These are phyloP conservation scores for Xiphophorus birchmanni DNA, from an alignment of 2,797 vertebrate genomes.

Conservation along the genomic window DNA sequence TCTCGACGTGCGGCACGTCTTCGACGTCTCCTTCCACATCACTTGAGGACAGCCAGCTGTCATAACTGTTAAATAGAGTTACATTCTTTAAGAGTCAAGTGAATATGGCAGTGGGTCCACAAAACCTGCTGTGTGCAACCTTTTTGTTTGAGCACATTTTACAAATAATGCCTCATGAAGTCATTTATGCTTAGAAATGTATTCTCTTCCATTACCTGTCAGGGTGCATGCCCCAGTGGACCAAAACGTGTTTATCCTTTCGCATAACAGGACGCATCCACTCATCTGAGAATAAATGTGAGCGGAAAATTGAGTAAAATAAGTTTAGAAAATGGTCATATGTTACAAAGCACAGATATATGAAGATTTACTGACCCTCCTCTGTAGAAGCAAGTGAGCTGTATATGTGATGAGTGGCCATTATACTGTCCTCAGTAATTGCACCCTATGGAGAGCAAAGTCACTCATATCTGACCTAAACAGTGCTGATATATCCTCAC, in stretches of 20 bases:
- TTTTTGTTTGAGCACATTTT: not conserved
- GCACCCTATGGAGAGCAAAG: constrained; percentile 81
- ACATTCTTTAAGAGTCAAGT: not conserved
- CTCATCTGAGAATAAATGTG: constrained; percentile 82
- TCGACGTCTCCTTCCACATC: constrained; percentile 91
- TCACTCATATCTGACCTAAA: constrained; percentile 6
- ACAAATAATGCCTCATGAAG: not conserved
- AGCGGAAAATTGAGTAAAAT: not conserved
- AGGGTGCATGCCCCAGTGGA: constrained; percentile 95
- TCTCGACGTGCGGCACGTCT: constrained; percentile 87
- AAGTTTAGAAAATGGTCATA: not conserved
- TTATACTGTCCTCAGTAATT: constrained; percentile 88
- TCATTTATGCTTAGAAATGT: constrained; percentile 1
- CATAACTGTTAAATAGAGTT: constrained; percentile 83
- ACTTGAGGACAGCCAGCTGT: constrained; percentile 89
- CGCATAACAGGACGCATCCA: constrained; percentile 94
- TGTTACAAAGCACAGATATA: not conserved
- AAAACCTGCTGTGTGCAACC: not conserved
- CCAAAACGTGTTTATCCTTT: constrained; percentile 91
- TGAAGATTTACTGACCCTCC: constrained; percentile 81
- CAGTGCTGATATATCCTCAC: not conserved
- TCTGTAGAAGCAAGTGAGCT: constrained; percentile 83
- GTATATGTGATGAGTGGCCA: constrained; percentile 91
- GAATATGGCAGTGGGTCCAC: not conserved
- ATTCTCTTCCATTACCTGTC: constrained; percentile 86